Conservation (phyloP, 1,140 invertebrate species). For the Saccostrea echinata region DNA sequence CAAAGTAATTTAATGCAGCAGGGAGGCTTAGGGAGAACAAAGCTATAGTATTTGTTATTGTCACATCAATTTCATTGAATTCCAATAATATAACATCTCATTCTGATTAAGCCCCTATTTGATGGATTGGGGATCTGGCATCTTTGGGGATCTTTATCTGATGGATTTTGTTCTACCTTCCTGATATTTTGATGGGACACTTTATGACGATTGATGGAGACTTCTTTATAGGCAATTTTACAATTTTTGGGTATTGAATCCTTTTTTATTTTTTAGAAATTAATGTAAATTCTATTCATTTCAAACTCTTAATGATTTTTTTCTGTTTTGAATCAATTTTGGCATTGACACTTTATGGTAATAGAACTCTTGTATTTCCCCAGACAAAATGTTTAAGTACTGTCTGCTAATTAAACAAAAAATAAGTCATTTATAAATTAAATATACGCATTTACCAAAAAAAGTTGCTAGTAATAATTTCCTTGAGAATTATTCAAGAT, state of each 20-base stretch:
- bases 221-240: background rate
- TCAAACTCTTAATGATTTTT: background rate
- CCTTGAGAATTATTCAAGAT: too few relatives aligned
- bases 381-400: background rate
- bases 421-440: too few relatives aligned
- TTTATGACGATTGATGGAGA: constrained; percentile 17
- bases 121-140: constrained; percentile 4
- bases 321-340: background rate
- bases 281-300: background rate
- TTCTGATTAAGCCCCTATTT: background rate
- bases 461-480: too few relatives aligned
- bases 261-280: background rate
- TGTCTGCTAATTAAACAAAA: background rate
- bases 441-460: too few relatives aligned
- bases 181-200: background rate
- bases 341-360: constrained; percentile 25
- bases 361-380: background rate
- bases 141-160: background rate
- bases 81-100: background rate
- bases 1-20: background rate
- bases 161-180: background rate
- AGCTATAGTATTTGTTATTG: background rate
- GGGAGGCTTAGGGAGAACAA: background rate
- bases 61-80: background rate
- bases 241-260: background rate